phyloP scores from a whole-genome alignment of 2,797 vertebrate genomes.

The Lagodon rhomboides region DNA sequence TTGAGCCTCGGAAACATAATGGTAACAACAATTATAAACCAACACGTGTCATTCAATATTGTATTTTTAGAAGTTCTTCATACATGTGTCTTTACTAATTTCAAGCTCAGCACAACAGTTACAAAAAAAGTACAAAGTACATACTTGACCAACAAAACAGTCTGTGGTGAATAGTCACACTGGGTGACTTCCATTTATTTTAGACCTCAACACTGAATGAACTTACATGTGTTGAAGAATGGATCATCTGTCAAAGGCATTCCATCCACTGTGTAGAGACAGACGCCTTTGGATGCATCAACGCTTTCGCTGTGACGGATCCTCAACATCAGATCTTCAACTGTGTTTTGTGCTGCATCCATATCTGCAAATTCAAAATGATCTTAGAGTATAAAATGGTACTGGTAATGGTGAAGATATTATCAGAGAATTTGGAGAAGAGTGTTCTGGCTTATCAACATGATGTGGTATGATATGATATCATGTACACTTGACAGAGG shows the following conservation, averaged over 20 bases:
- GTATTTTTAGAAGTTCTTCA: background rate
- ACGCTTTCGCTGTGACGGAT: constrained; percentile 56
- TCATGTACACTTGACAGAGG: no score
- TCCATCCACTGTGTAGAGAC: constrained; percentile 70
- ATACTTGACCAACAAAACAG: background rate
- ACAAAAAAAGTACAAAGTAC: background rate
- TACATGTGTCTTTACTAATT: background rate
- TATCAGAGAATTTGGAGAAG: no score
- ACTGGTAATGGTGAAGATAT: no score
- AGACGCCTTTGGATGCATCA: constrained; percentile 41
- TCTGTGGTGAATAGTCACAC: background rate
- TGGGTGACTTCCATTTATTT: background rate
- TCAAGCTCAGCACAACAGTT: background rate
- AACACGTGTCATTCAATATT: no score
- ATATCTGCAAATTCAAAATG: constrained; percentile 46
- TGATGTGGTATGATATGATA: no score
- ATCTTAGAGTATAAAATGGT: background rate
- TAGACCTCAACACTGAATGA: background rate
- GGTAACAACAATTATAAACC: background rate
- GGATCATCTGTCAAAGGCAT: constrained; percentile 76
- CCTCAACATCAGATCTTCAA: constrained; percentile 75
- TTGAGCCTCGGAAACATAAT: no score
- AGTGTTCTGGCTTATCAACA: no score
- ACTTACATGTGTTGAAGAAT: constrained; percentile 75
- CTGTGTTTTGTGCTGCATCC: constrained; percentile 70